Evolutionary conservation across 2,888 invertebrate genomes (phyloP), one percentile per base, ranked within the genome.

Genomic region (Sminthurides aquaticus): DNA sequence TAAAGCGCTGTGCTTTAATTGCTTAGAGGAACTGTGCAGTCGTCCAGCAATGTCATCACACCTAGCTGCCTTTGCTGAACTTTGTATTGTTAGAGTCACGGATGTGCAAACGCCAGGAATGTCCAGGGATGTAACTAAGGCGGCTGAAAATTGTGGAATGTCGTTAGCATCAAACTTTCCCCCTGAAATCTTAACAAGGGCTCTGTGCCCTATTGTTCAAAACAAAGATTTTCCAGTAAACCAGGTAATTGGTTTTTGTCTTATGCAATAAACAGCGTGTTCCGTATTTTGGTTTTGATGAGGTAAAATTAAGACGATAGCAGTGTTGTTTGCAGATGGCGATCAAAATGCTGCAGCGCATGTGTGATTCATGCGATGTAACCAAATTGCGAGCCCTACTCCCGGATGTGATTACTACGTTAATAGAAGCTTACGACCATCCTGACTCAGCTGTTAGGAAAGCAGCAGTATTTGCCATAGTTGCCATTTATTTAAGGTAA

Each of bases 391-490:
- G 72, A 11, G 69, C 72, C 2, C 70, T 72, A 25, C 59, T 73
- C 57, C 68, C 71, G 20, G 74, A 74, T 55, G 68, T 72, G 55
- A 72, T 74, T 61, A 68, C 62, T 26, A 71, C 72, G 1, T 54
- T 74, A 25, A 70, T 74, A 57, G 69, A 94, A 88, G 86, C 93
- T 70, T 93, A 95, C 63, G 95, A 97, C 78, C 91, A 95, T 78
- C 82, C 84, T 63, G 92, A 95, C 79, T 94, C 93, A 62, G 87
- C 91, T 71, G 93, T 98, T 27, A 85, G 98, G 58, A 98, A 98
- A 79, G 93, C 95, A 74, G 91, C 94, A 15, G 94, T 97, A 22
- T 96, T 98, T 81, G 96, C 96, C 77, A 92, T 98, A 87, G 97
- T 98, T 2, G 91, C 93, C 57, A 85, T 97, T 75, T 91, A 97